Evolutionary conservation across 37 sponge, comb jelly and placozoan species (phyloP), one percentile per base, ranked within the genome.

Genomic region (Amphimedon queenslandica): DNA sequence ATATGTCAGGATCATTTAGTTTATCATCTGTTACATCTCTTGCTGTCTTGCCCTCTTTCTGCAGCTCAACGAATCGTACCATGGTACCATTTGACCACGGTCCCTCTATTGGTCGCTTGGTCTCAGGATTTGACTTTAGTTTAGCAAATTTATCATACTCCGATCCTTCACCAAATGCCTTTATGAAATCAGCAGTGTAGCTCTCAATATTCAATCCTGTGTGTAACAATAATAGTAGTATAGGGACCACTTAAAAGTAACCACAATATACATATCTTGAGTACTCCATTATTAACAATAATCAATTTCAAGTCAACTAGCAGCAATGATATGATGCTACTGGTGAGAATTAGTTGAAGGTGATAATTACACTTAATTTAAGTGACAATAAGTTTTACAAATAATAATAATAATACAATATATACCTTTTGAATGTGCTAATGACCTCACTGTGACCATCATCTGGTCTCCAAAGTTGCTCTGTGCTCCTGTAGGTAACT

Each of bases 391-490:
- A n/a, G n/a, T n/a, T n/a, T n/a, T n/a, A n/a, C n/a, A n/a, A n/a
- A n/a, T n/a, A n/a, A n/a, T n/a, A n/a, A n/a, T n/a, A n/a, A n/a
- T n/a, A n/a, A n/a, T n/a, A n/a, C 38, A 32, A 67, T 18, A 30
- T 47, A 25, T 35, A 89, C 90, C 84, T 80, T 84, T 71, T 29
- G 73, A 76, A 5, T 29, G 66, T 24, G 73, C 85, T 34, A 89
- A 72, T 37, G 81, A 84, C 39, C 80, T 65, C 72, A 84, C 41
- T 77, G 64, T 68, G 18, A 75, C 72, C 16, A 89, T 38, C 33
- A 84, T 55, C 57, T 75, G 51, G 51, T 90, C 90, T n/a, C 90
- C 90, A 90, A 76, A 90, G 34, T 66, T 73, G 42, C 82, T 81
- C 57, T 79, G 82, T 0, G 25, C 18, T 20, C 90, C 90, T 57